Base-by-base conservation (phyloP, 2,888 invertebrate genomes). In the Cosmorhoe ocellata region DNA sequence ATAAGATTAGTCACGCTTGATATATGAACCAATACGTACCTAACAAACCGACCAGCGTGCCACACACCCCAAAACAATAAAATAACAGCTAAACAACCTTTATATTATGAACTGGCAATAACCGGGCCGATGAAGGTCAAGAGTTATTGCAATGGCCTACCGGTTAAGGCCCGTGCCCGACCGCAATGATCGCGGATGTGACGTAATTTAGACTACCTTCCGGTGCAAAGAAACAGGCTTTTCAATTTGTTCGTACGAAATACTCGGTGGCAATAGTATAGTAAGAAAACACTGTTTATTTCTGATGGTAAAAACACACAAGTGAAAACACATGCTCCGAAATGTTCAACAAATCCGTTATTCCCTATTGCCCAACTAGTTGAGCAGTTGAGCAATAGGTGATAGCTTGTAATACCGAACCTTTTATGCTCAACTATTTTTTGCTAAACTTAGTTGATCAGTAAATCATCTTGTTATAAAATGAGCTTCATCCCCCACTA, bases 231-330 rank as follows among this genome's bases (percentile, higher is more conserved):
- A 51, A 56, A 49, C 73, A 74, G 70, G 57, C 73, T 74, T 79
- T 81, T 74, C 81, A 81, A 81, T 83, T 81, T 74, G 68, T 72
- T 69, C 63, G 70, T 58, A 62, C 42, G 11, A 40, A 44, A 33
- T 37, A 24, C 43, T 24, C 11, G 28, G 18, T 12, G 22, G 6
- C 45, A 18, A 18, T 18, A n/a, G 24, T 40, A 36, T 27, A 22
- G 33, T 30, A 41, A 34, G n/a, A 45, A 45, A 51, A 46, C 32
- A 34, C 34, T 6, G 31, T 1, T n/a, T 33, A 11, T 30, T 44
- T 28, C 13, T 3, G 28, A 39, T n/a, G 32, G 37, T 5, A 7
- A 7, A 7, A 18, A 3, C 2, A 3, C 18, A 18, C 18, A 18
- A 2, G 18, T 24, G 24, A 24, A 24, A 3, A 18, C 18, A 18